phyloP scores from a whole-genome alignment of 1,140 invertebrate genomes.

The Cydia pomonella region DNA sequence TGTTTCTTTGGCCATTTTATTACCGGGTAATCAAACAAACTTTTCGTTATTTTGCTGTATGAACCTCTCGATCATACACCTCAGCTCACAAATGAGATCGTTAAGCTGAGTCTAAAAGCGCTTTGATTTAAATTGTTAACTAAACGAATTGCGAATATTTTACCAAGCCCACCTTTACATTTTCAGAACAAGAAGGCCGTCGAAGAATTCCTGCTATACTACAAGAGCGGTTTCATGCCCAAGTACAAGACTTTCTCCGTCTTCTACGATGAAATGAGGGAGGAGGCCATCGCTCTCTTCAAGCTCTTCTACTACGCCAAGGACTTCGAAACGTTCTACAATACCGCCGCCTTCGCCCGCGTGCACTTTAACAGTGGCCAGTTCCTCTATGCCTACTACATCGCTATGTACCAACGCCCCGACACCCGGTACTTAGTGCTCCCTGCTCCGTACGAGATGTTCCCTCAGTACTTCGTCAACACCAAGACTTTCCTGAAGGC shows the following conservation, averaged over 20 bases:
- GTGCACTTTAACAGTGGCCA: conserved; percentile 80
- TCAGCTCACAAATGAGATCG: too few relatives aligned
- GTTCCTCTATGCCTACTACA: conserved; percentile 82
- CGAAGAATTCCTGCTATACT: conserved; percentile 79
- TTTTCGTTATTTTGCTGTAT: too few relatives aligned
- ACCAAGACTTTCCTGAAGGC: conserved; percentile 81
- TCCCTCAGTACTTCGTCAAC: conserved; percentile 83
- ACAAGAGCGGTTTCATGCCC: conserved; percentile 76
- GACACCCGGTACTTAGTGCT: conserved; percentile 82
- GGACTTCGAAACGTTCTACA: conserved; percentile 84
- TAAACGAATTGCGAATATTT: neutral
- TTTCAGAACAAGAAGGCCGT: conserved; percentile 77
- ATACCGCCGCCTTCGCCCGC: conserved; percentile 82
- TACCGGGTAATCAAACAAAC: too few relatives aligned
- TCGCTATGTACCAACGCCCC: conserved; percentile 81
- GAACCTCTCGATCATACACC: too few relatives aligned
- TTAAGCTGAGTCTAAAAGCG: too few relatives aligned
- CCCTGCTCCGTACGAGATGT: conserved; percentile 84
- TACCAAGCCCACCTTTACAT: conserved; percentile 35
- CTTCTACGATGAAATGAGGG: conserved; percentile 78
- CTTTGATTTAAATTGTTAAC: conserved; percentile 4
- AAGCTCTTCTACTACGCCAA: conserved; percentile 82
- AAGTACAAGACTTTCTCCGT: conserved; percentile 80
- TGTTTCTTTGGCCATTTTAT: too few relatives aligned
- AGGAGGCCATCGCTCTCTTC: conserved; percentile 62